These are phyloP conservation scores for Brachyistius frenatus DNA, from an alignment of 2,113 vertebrate genomes.

Conservation along the genomic window DNA sequence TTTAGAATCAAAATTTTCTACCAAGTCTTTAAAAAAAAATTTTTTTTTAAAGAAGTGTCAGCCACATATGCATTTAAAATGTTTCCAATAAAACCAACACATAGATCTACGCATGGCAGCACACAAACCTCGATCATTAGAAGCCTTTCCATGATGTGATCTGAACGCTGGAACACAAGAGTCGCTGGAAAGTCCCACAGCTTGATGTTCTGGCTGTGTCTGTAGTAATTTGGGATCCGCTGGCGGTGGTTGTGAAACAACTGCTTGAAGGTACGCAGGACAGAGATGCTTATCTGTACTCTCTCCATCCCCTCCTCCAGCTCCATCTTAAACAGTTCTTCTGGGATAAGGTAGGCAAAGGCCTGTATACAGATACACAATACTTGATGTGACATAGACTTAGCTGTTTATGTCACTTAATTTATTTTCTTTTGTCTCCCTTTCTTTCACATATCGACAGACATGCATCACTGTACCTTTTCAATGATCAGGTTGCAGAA, in stretches of 20 bases:
- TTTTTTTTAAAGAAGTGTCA: constrained; percentile 1
- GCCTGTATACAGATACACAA: constrained; percentile 59
- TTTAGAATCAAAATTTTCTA: too few relatives aligned
- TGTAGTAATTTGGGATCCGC: constrained; percentile 61
- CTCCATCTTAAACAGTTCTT: constrained; percentile 87
- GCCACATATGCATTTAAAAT: neutral
- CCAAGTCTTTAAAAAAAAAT: too few relatives aligned
- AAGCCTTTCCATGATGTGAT: constrained; percentile 75
- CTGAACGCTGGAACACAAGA: constrained; percentile 77
- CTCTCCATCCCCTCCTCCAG: constrained; percentile 83
- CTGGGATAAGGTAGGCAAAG: constrained; percentile 82
- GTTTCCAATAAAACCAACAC: too few relatives aligned
- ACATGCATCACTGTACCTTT: constrained; percentile 78
- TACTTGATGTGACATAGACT: neutral
- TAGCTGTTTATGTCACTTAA: neutral
- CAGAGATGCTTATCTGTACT: constrained; percentile 73
- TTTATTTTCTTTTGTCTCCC: neutral
- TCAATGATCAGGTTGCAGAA: constrained; percentile 92
- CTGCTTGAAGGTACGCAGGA: constrained; percentile 81
- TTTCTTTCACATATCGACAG: neutral
- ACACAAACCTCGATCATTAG: constrained; percentile 72
- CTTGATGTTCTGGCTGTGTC: constrained; percentile 49
- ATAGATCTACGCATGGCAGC: too few relatives aligned
- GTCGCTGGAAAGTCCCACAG: constrained; percentile 81
- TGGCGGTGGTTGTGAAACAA: constrained; percentile 72